Base-by-base conservation (phyloP, 2,113 vertebrate genomes). In the Tauraco erythrolophus region DNA sequence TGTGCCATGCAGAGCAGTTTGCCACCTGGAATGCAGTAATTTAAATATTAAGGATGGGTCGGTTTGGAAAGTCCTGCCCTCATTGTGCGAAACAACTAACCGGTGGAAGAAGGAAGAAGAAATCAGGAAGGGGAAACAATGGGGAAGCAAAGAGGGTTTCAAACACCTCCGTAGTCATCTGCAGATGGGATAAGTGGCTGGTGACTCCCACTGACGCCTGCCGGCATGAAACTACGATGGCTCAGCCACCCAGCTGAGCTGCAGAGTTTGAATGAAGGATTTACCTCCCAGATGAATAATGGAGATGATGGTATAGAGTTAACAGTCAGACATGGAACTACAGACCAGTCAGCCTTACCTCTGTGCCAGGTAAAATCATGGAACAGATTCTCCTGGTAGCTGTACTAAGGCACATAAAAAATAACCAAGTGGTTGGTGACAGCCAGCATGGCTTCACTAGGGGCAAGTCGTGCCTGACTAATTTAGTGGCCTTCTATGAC, bases 41-140 rank as follows among this genome's bases (percentile, higher is more conserved):
- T 45, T 41, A 11, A 88, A 51, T 68, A 72, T 33, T 48, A 17
- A 92, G 85, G 65, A 14, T 5, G 78, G 3, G 0, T 9, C 11
- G 19, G 54, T 48, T 77, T 17, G 50, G 23, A 56, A 75, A 84
- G 69, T 13, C 82, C 53, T 24, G 33, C 58, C 60, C 33, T 56
- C 0, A 0, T 54, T 10, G 77, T 45, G 56, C 23, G 33, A 14
- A 30, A 6, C 54, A 5, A 5, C 43, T 41, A 56, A 25, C 14
- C 5, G 48, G 4, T 6, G 16, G 57, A 39, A 85, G 28, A 87
- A 31, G 80, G 68, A 91, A 94, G 75, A 8, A 56, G 66, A 76
- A 88, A 76, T 46, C 0, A 1, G 80, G 62, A 77, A 65, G 50
- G 60, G 48, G 78, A 84, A 90, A 41, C 41, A 12, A 41, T 41